Conservation (phyloP, 1,140 invertebrate species). For the Idris sp. region DNA sequence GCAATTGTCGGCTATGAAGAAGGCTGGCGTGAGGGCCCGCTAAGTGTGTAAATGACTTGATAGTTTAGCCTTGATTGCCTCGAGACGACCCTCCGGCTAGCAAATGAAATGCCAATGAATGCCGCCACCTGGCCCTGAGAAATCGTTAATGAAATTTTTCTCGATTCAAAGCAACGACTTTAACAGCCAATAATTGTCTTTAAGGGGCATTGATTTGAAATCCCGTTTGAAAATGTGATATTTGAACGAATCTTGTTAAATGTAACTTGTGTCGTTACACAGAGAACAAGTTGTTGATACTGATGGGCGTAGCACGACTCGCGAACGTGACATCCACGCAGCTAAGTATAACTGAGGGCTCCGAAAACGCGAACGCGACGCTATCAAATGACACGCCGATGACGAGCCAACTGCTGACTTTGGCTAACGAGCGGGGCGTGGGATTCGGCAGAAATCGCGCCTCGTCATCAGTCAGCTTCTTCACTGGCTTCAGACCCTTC, state of each 20-base stretch:
- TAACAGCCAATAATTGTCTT: slow-evolving; percentile 43
- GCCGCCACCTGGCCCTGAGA: slow-evolving; percentile 44
- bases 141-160: slow-evolving; percentile 40
- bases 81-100: slow-evolving; percentile 56
- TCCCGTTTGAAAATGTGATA: no score
- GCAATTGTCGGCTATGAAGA: slow-evolving; percentile 56
- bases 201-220: no score
- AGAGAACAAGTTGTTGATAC: slow-evolving; percentile 72
- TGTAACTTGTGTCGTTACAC: slow-evolving; percentile 45
- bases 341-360: slow-evolving; percentile 56
- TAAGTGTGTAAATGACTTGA: slow-evolving; percentile 77
- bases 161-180: slow-evolving; percentile 57
- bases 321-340: slow-evolving; percentile 66
- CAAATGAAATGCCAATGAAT: slow-evolving; percentile 24
- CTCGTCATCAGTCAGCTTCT: slow-evolving; percentile 74
- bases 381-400: slow-evolving; percentile 78
- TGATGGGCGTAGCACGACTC: slow-evolving; percentile 66
- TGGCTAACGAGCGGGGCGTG: slow-evolving; percentile 78
- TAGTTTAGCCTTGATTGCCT: slow-evolving; percentile 75
- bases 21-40: slow-evolving; percentile 65
- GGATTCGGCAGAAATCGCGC: slow-evolving; percentile 74
- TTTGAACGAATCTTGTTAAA: no score
- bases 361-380: slow-evolving; percentile 57
- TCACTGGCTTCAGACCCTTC: slow-evolving; percentile 30
- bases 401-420: slow-evolving; percentile 78